These are phyloP conservation scores for Alethe diademata DNA, from an alignment of 2,113 vertebrate genomes.

Conservation along the genomic window DNA sequence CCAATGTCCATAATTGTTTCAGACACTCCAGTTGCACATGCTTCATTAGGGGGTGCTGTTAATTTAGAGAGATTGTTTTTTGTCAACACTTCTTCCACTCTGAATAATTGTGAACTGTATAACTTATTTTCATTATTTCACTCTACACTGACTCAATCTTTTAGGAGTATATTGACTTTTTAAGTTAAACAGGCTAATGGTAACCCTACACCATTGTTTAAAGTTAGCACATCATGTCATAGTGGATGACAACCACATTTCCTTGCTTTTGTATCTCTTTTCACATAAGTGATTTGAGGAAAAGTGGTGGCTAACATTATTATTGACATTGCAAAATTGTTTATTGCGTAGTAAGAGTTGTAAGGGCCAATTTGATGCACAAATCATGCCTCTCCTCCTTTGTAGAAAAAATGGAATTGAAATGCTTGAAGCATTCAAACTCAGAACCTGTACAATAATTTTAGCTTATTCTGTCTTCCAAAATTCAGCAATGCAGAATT, in stretches of 20 bases:
- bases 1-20: constrained; percentile 61
- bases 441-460: not conserved
- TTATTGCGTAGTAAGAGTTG: not conserved
- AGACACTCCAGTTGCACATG: constrained; percentile 57
- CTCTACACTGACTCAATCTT: not conserved
- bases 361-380: not conserved
- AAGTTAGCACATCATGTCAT: not conserved
- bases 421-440: not conserved
- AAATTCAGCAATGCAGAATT: not conserved
- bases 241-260: not conserved
- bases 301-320: not conserved
- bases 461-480: not conserved
- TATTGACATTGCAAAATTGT: not conserved
- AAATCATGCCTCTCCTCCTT: not conserved
- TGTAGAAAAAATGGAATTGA: not conserved
- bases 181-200: not conserved
- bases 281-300: not conserved
- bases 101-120: constrained; percentile 12
- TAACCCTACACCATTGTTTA: not conserved
- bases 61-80: constrained; percentile 56
- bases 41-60: constrained; percentile 42
- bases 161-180: constrained; percentile 9
- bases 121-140: constrained; percentile 36
- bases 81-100: constrained; percentile 16
- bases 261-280: not conserved